A percentile compares a stretch with the other conserved stretches of the same genome.
Evolutionary conservation across 2,888 invertebrate species (phyloP).

Genomic region (Tigriopus californicus): DNA sequence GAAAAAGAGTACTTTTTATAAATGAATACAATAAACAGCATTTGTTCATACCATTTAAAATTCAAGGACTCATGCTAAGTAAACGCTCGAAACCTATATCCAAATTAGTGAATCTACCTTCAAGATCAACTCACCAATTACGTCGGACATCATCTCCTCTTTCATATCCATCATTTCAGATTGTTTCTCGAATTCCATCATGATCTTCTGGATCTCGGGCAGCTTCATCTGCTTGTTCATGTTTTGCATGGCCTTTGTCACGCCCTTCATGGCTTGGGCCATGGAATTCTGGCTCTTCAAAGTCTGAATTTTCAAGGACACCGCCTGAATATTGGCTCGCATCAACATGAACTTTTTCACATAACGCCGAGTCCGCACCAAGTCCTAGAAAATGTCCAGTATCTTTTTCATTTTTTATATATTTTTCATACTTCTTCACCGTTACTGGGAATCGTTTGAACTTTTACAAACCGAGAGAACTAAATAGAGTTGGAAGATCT

Average conservation of each 20-base stretch:
- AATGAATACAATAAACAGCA: too few species aligned
- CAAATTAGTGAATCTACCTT: too few species aligned
- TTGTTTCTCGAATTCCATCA: conserved; percentile 95
- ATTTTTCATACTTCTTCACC: too few species aligned
- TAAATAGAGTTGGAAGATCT: too few species aligned
- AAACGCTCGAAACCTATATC: too few species aligned
- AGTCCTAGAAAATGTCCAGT: conserved; percentile 46
- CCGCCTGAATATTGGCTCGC: conserved; percentile 97
- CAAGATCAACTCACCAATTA: conserved; percentile 44
- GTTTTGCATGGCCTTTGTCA: conserved; percentile 90
- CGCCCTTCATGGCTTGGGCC: conserved; percentile 98
- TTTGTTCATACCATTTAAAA: too few species aligned
- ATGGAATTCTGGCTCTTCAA: conserved; percentile 94
- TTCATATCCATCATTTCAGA: conserved; percentile 99
- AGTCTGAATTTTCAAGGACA: conserved; percentile 91
- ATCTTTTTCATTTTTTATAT: too few species aligned
- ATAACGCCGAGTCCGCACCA: conserved; percentile 82
- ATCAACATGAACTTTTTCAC: conserved; percentile 97
- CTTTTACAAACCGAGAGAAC: too few species aligned
- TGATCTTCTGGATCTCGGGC: conserved; percentile 94
- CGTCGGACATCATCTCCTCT: conserved; percentile 99
- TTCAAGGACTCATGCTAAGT: too few species aligned
- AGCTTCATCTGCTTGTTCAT: conserved; percentile 95
- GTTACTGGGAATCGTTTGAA: too few species aligned
- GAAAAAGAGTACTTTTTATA: too few species aligned